Conservation (phyloP, 2,888 invertebrate species). For the Labia minor region DNA sequence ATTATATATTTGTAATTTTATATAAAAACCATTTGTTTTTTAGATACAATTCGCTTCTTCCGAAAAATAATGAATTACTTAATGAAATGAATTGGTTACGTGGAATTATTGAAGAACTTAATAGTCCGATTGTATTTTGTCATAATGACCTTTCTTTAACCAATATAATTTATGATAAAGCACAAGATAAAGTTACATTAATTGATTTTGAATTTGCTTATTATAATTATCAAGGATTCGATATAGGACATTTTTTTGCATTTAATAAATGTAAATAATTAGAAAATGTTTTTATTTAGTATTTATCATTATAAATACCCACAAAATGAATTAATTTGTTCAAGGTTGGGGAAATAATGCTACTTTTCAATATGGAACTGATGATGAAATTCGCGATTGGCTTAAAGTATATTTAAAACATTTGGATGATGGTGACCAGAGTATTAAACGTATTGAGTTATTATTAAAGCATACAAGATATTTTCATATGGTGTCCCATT, state of each 20-base stretch:
- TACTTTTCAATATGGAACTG: neutral
- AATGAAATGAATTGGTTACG: neutral
- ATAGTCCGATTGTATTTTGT: neutral
- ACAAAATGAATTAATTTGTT: neutral
- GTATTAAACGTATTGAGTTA: neutral
- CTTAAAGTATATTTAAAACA: neutral
- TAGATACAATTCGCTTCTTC: neutral
- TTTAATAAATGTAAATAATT: neutral
- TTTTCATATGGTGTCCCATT: neutral
- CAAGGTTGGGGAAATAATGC: neutral
- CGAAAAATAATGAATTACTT: neutral
- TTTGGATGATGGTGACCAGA: neutral
- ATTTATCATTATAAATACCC: neutral
- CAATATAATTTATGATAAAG: neutral
- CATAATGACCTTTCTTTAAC: neutral
- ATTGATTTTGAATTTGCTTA: neutral
- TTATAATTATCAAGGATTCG: neutral
- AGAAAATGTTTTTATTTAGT: too few relatives aligned
- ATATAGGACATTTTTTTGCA: neutral
- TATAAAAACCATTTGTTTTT: too few relatives aligned
- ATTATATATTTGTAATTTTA: too few relatives aligned
- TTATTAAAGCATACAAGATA: neutral
- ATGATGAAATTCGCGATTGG: neutral
- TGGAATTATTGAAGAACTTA: neutral
- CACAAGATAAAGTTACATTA: neutral